A percentile compares a stretch with the other conserved stretches of the same genome.
Conservation (phyloP, 1,140 invertebrate genomes). For the Psix sp. region DNA sequence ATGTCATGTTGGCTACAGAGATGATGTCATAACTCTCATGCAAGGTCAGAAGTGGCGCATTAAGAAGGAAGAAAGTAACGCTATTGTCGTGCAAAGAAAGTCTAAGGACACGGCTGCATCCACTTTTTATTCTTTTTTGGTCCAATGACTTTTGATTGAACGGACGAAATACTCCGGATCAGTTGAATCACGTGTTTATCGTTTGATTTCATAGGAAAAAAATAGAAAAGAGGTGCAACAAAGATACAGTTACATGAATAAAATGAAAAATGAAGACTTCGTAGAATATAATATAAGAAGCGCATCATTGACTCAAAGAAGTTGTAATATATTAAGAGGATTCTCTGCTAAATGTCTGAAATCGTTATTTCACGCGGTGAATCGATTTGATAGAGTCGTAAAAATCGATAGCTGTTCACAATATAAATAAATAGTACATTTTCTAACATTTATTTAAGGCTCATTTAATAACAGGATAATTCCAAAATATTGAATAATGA, state of each 20-base stretch:
- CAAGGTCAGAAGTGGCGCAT: slow-evolving; percentile 2
- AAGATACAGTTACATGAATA: background rate
- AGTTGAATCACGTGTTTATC: slow-evolving; percentile 1
- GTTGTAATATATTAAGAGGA: too few species aligned
- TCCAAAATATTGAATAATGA: too few species aligned
- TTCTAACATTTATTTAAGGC: too few species aligned
- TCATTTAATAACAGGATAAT: too few species aligned
- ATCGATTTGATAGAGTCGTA: too few species aligned
- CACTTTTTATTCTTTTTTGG: slow-evolving; percentile 1
- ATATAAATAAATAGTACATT: too few species aligned
- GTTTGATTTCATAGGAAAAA: background rate
- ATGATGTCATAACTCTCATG: slow-evolving; percentile 8
- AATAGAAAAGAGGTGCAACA: slow-evolving; percentile 1
- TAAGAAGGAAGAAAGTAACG: slow-evolving; percentile 2
- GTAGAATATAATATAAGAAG: too few species aligned
- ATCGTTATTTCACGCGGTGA: too few species aligned
- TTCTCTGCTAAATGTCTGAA: too few species aligned
- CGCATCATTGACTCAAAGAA: too few species aligned
- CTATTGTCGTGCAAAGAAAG: slow-evolving; percentile 21
- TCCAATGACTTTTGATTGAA: background rate
- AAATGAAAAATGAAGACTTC: background rate
- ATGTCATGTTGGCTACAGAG: background rate
- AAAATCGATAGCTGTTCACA: too few species aligned
- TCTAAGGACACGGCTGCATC: slow-evolving; percentile 7
- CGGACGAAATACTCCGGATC: background rate